Evolutionary conservation across 2,888 invertebrate species (phyloP).

Genomic region (Brachyopa scutellaris): DNA sequence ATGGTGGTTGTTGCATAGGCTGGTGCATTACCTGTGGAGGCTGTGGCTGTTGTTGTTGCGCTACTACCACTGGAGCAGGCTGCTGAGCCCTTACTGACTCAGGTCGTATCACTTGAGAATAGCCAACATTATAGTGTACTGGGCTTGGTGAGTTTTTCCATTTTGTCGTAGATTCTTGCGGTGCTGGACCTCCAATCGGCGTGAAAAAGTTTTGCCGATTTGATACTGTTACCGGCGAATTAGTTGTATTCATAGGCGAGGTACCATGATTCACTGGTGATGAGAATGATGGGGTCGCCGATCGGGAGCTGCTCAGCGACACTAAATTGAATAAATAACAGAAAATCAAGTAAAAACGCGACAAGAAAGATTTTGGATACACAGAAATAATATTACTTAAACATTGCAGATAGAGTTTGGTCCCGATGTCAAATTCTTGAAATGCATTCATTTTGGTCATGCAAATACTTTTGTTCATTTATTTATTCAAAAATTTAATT

Average conservation of each 20-base stretch:
- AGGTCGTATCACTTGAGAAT: constrained; percentile 78
- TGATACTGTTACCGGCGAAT: constrained; percentile 87
- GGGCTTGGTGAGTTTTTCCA: constrained; percentile 81
- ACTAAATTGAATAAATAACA: constrained; percentile 84
- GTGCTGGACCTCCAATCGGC: constrained; percentile 85
- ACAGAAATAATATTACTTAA: constrained; percentile 79
- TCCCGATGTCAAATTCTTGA: constrained; percentile 79
- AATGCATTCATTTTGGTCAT: constrained; percentile 77
- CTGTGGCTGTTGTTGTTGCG: constrained; percentile 79
- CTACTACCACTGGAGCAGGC: constrained; percentile 24
- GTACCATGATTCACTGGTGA: constrained; percentile 88
- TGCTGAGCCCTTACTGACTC: constrained; percentile 78
- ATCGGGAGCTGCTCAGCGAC: constrained; percentile 95
- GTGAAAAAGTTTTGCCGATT: constrained; percentile 94
- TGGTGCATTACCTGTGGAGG: constrained; percentile 58
- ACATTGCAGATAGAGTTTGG: constrained; percentile 80
- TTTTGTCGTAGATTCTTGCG: constrained; percentile 75
- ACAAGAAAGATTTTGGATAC: no score
- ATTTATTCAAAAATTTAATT: neutral
- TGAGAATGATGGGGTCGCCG: constrained; percentile 95
- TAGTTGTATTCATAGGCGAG: constrained; percentile 85
- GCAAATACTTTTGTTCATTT: neutral
- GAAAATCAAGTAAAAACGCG: constrained; percentile 31
- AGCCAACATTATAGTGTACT: constrained; percentile 79
- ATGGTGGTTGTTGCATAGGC: constrained; percentile 78